Evolutionary conservation across 2,888 invertebrate genomes (phyloP).

Genomic region (Xanthorhoe designata): DNA sequence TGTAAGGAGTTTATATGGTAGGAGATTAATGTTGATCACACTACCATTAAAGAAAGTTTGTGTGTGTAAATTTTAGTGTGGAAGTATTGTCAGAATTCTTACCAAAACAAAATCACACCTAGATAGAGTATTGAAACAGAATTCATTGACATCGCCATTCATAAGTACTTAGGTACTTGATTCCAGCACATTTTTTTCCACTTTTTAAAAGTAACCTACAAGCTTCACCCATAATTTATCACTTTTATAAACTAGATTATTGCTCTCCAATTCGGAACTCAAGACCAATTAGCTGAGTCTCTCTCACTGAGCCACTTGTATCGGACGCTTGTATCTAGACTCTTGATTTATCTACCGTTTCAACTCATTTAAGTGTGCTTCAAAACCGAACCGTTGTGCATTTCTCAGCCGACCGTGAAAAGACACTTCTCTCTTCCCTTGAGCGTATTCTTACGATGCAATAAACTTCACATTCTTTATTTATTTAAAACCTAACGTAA

Average conservation of each 20-base stretch:
- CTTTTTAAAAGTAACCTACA: not conserved
- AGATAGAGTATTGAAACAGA: too few relatives aligned
- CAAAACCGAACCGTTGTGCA: slow-evolving; percentile 1
- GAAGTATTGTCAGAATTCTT: too few relatives aligned
- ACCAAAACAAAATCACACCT: too few relatives aligned
- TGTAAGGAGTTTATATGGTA: not conserved
- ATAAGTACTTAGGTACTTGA: too few relatives aligned
- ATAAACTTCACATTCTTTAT: slow-evolving; percentile 28
- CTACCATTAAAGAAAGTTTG: too few relatives aligned
- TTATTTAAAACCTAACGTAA: slow-evolving; percentile 25
- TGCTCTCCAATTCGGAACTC: not conserved
- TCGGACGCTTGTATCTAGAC: not conserved
- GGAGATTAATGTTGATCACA: not conserved
- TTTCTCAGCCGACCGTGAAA: slow-evolving; percentile 15
- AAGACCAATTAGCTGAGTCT: not conserved
- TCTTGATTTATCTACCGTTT: slow-evolving; percentile 4
- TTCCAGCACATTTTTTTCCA: too few relatives aligned
- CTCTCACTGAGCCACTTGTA: not conserved
- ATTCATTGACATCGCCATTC: too few relatives aligned
- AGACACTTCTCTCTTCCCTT: slow-evolving; percentile 2
- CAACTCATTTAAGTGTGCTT: slow-evolving; percentile 1
- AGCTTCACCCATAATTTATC: not conserved
- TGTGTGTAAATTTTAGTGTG: too few relatives aligned
- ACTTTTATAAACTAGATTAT: too few relatives aligned
- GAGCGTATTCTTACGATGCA: slow-evolving; percentile 24